Conservation (phyloP, 2,888 invertebrate species). For the Boloria euphrosyne region DNA sequence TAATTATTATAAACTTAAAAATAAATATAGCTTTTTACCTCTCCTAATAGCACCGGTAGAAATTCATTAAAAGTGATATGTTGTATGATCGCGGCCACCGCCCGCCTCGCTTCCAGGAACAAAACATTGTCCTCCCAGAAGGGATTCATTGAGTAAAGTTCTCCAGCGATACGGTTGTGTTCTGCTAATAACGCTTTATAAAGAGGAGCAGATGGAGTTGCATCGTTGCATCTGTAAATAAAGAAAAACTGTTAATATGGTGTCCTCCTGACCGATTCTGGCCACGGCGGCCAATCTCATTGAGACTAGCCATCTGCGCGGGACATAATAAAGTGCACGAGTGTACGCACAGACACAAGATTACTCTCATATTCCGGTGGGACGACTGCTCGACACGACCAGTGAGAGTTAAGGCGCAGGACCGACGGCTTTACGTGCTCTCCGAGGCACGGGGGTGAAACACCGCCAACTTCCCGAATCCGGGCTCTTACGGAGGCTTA, state of each 20-base stretch:
- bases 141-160: conserved; percentile 86
- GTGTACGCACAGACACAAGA: no score
- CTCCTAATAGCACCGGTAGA: conserved; percentile 88
- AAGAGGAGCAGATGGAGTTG: conserved; percentile 86
- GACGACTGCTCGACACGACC: no score
- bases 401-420: no score
- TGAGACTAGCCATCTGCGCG: no score
- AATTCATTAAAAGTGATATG: conserved; percentile 93
- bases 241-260: not conserved
- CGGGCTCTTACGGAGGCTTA: no score
- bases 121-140: conserved; percentile 91
- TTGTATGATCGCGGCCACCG: conserved; percentile 90
- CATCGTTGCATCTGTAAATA: conserved; percentile 79
- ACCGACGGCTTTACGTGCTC: no score
- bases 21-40: conserved; percentile 71
- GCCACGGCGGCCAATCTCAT: no score
- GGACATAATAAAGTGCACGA: no score
- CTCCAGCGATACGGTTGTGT: conserved; percentile 90
- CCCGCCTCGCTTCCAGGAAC: conserved; percentile 88
- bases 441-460: no score
- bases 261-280: no score
- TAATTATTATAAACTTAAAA: not conserved
- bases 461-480: no score
- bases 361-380: no score
- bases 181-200: conserved; percentile 88